Evolutionary conservation across 2,888 invertebrate species (phyloP), one percentile per base, ranked within the genome.

Genomic region (Erebia ligea): DNA sequence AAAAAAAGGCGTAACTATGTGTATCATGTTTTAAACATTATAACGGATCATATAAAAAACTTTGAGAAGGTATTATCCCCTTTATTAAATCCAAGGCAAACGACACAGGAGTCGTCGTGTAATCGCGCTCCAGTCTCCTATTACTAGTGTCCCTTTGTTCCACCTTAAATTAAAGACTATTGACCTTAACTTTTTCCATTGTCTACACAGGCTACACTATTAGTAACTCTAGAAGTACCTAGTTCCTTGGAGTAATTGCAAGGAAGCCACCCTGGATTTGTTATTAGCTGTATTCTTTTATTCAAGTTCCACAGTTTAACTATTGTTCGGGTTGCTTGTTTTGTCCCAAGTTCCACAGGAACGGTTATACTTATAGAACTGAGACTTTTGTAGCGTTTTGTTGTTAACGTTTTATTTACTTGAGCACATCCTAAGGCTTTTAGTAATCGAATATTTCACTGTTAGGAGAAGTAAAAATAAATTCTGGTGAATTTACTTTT

Each of bases 121-220:
- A 88, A 86, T 88, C 84, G 84, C 82, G 78, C 83, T 86, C 86
- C 84, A 82, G 83, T 83, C 84, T 85, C 79, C 84, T 85, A 87
- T 87, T 87, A 88, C 88, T 85, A 86, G 86, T 82, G 86, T 86
- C 84, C 84, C 84, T 90, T 91, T 89, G 87, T 88, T 82, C 85
- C 74, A 79, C 82, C 83, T 87, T 86, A 87, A 90, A 90, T 91
- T 90, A 90, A 88, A 91, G 88, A 87, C 84, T 86, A 84, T 86
- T 85, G 86, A 86, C 85, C 86, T 84, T 83, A 86, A 86, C 86
- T 86, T 89, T 86, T 86, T 84, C 83, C 83, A 80, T 82, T 74
- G 76, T 75, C 59, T 67, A 71, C 68, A 78, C 76, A 78, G 75
- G 72, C 74, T 72, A 76, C 80, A 78, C 82, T 81, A 82, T 81